These are phyloP conservation scores for Phocides pigmalion DNA, from an alignment of 1,140 invertebrate genomes.

Conservation along the genomic window DNA sequence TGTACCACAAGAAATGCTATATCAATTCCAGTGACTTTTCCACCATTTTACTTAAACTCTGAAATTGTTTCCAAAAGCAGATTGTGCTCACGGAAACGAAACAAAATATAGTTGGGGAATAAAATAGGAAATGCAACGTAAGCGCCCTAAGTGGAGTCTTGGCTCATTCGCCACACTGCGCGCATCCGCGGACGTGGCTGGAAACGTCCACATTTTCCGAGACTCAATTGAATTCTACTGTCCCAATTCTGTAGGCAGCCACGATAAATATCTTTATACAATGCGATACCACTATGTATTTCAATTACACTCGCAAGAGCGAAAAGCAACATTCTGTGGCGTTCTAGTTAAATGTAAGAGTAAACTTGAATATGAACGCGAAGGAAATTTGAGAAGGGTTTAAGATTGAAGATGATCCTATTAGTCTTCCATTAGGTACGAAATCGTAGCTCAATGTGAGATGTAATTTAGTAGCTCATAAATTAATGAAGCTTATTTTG, in stretches of 20 bases:
- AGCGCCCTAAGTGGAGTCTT: constrained; percentile 19
- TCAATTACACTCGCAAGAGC: constrained; percentile 4
- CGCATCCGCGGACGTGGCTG: constrained; percentile 25
- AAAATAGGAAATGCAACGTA: constrained; percentile 28
- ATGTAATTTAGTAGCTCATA: too few species aligned
- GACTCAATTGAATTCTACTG: constrained; percentile 34
- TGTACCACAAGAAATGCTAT: constrained; percentile 2
- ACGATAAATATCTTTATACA: constrained; percentile 25
- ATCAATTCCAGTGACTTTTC: not conserved
- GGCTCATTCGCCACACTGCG: constrained; percentile 22
- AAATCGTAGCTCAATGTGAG: too few species aligned
- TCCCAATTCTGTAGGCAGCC: constrained; percentile 30
- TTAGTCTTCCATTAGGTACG: too few species aligned
- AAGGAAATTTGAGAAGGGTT: too few species aligned
- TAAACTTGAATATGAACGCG: constrained; percentile 1
- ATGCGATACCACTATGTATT: constrained; percentile 11
- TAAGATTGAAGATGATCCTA: too few species aligned
- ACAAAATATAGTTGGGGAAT: constrained; percentile 28
- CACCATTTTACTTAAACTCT: constrained; percentile 24
- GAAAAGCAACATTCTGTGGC: constrained; percentile 5
- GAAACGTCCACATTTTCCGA: constrained; percentile 12
- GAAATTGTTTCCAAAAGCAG: constrained; percentile 29
- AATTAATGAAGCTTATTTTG: too few species aligned
- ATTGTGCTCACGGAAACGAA: constrained; percentile 27
- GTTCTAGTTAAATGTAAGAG: not conserved